phyloP scores from a whole-genome alignment of 1,140 invertebrate genomes.

The Andrena cerasifolii region DNA sequence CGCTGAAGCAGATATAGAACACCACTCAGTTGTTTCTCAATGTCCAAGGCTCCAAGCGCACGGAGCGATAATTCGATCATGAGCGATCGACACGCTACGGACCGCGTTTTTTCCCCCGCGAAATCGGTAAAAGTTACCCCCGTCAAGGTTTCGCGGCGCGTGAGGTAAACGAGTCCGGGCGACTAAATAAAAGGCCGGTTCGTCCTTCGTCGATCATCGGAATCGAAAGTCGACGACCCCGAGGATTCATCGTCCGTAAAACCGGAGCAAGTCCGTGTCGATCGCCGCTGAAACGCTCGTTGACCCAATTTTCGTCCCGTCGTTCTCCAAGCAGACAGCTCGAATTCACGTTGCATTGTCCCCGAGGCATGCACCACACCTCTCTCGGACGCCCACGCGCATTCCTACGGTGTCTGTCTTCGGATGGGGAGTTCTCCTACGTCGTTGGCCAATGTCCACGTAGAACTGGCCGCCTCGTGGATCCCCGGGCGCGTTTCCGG shows the following conservation, averaged over 20 bases:
- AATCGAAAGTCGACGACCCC: constrained; percentile 38
- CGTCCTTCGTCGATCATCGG: constrained; percentile 24
- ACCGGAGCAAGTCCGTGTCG: constrained; percentile 1
- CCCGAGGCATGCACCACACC: constrained; percentile 53
- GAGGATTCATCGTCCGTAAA: constrained; percentile 8
- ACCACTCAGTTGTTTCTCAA: too few species aligned
- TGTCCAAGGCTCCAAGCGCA: neutral
- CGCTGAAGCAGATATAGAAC: too few species aligned
- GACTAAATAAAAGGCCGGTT: neutral
- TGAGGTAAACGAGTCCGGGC: constrained; percentile 5
- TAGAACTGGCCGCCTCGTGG: neutral
- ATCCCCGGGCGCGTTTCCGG: neutral
- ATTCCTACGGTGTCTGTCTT: constrained; percentile 33
- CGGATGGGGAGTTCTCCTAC: too few species aligned
- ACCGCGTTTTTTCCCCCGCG: neutral
- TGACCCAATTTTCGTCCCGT: constrained; percentile 14
- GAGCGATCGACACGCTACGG: too few species aligned
- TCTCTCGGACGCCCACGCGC: constrained; percentile 47
- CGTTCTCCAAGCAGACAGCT: neutral
- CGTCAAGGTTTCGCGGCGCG: neutral
- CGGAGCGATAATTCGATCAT: neutral
- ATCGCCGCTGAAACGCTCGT: neutral
- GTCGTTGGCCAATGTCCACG: neutral
- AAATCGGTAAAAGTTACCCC: constrained; percentile 14
- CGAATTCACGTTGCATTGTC: constrained; percentile 40